Evolutionary conservation across 1,140 invertebrate species (phyloP), one percentile per base, ranked within the genome.

Genomic region (Cecropterus lyciades): DNA sequence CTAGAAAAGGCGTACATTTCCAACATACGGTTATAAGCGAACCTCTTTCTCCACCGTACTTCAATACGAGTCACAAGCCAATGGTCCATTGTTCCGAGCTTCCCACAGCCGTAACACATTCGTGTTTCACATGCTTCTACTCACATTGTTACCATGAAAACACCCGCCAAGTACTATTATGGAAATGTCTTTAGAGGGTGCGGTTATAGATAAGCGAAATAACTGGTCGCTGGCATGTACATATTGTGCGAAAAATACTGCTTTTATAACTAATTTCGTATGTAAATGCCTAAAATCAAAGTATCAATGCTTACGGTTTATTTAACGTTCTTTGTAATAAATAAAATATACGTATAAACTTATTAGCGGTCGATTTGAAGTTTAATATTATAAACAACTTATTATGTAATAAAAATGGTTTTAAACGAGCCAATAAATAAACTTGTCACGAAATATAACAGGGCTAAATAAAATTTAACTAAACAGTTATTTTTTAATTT

Each of bases 71-170:
- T 69, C 67, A 51, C 66, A 63, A 37, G 37, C 65, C 66, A 77
- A 78, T 72, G 65, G 53, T 24, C 65, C 69, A 81, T 83, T 79
- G 79, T 83, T 72, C 67, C 46, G n/a, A 17, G 6, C 48, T 83
- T 83, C 78, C 77, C 80, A 83, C 65, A 14, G 65, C 59, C 43
- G 56, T 70, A 70, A 66, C 57, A 67, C 69, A 70, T 70, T 67
- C 52, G 40, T 45, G 24, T 59, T 57, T 56, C 69, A 30, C 51
- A 60, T 40, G 64, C 56, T 62, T 64, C 42, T 59, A 46, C 43
- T 57, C 13, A 9, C 15, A 40, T 56, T 64, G 16, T 65, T 65
- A 56, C 16, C 16, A 55, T 43, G 30, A 24, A 66, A 24, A 66
- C n/a, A 49, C 52, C 24, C 37, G 40, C 8, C 52, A 56, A 37